Conservation (phyloP, 2,797 vertebrate genomes). For the Podargus strigoides region DNA sequence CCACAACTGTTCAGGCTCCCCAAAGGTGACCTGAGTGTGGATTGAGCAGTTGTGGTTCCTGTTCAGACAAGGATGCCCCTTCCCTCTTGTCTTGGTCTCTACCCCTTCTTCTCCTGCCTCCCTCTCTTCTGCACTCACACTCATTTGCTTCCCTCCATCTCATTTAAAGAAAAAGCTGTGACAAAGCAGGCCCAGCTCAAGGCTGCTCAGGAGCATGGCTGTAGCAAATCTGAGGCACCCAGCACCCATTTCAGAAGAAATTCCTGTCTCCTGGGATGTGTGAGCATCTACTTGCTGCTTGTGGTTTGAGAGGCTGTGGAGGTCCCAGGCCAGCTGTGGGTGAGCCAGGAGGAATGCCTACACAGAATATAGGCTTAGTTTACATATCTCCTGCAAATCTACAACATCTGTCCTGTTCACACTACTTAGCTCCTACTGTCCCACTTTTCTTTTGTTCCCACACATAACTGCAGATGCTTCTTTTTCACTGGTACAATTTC, state of each 20-base stretch:
- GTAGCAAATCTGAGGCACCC: background rate
- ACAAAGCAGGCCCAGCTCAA: background rate
- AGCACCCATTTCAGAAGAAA: background rate
- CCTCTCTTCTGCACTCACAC: background rate
- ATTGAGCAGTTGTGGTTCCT: background rate
- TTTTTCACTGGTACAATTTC: background rate
- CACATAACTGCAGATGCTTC: background rate
- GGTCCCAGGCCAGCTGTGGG: background rate
- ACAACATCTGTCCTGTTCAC: background rate
- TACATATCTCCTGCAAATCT: background rate
- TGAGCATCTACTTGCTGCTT: background rate
- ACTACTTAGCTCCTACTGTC: background rate
- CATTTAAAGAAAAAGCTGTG: background rate
- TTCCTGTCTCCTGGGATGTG: background rate
- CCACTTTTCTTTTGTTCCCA: background rate
- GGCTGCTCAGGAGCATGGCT: background rate
- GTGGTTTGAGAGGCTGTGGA: background rate
- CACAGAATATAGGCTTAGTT: background rate
- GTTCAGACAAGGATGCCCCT: background rate
- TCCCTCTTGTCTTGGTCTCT: background rate
- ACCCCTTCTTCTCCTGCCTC: background rate
- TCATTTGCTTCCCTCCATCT: background rate
- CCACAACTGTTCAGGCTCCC: rapidly evolving
- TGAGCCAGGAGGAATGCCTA: background rate
- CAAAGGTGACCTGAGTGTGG: background rate